Base-by-base conservation (phyloP, 2,113 vertebrate species). In the Orcinus orca region DNA sequence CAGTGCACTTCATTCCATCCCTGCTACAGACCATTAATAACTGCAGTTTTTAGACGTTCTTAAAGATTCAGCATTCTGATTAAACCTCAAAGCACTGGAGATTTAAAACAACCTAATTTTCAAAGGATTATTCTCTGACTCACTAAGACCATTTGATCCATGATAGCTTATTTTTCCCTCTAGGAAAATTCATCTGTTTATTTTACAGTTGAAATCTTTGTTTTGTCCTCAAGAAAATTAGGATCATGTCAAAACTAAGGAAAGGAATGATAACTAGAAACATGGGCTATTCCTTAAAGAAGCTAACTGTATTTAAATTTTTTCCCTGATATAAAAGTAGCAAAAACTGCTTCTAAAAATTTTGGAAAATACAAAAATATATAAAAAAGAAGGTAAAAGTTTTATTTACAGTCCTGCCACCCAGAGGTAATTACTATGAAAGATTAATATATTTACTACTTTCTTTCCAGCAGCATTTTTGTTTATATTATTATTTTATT, bases 121-220 rank as follows among this genome's bases (percentile, higher is more conserved):
- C 82, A 84, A 92, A 96, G 83, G 58, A 83, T 96, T 97, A 47
- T 74, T 94, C 38, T 94, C 80, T 93, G 82, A 93, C 67, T 97
- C 63, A 80, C 82, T 93, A 88, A 94, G 84, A 76, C 73, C 29
- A 11, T 94, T 93, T 91, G 82, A 88, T 96, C 67, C 89, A 41
- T 93, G 38, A 38, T 21, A 88, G 58, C 50, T 81, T 92, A 68
- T 83, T 86, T 96, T 94, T 90, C n/a, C 60, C 71, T 81, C 5
- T 15, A 81, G 92, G 86, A 91, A 95, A 94, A 93, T 74, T 65
- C 25, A 73, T 94, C 47, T 92, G 74, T 90, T 81, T 87, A 60
- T 93, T 96, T 97, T 68, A 86, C 41, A 94, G 4, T 68, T 76
- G 41, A 80, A 97, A 86, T 93, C 62, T 92, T 95, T 93, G 33